A percentile compares a stretch with the other conserved stretches of the same genome.
phyloP scores from a whole-genome alignment of 2,888 invertebrate species.

The Nematopogon swammerdamellus region DNA sequence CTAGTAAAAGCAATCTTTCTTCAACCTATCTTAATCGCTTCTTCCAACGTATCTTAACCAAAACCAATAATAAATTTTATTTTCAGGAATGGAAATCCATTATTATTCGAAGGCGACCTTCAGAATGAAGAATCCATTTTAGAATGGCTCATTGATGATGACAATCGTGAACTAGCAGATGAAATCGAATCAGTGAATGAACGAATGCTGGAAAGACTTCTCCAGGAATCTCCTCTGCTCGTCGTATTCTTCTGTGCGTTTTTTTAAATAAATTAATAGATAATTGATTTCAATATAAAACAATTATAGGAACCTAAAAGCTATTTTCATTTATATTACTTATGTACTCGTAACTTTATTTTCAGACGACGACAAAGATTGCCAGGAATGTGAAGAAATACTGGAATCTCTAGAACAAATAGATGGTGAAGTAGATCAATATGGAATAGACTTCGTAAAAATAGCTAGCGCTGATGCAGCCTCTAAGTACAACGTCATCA shows the following conservation, averaged over 20 bases:
- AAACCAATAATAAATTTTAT: neutral
- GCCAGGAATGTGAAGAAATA: slow-evolving; percentile 88
- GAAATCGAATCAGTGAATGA: slow-evolving; percentile 92
- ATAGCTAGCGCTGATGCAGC: slow-evolving; percentile 81
- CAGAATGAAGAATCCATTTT: slow-evolving; percentile 89
- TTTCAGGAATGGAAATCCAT: slow-evolving; percentile 83
- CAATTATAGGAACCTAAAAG: too few species aligned
- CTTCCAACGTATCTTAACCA: too few species aligned
- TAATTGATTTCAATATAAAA: too few species aligned
- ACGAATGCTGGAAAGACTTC: slow-evolving; percentile 80
- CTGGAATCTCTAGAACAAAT: slow-evolving; percentile 89
- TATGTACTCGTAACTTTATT: slow-evolving; percentile 7
- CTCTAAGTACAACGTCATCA: slow-evolving; percentile 76
- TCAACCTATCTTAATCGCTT: too few species aligned
- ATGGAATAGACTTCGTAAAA: slow-evolving; percentile 93
- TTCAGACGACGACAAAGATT: slow-evolving; percentile 77
- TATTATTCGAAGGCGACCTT: slow-evolving; percentile 86
- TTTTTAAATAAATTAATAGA: neutral
- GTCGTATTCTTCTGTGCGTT: slow-evolving; percentile 88
- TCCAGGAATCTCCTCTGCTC: slow-evolving; percentile 81
- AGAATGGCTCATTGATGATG: slow-evolving; percentile 92
- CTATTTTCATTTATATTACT: too few species aligned
- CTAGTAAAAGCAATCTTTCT: neutral
- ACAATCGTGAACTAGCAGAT: slow-evolving; percentile 88
- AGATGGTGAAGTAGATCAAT: slow-evolving; percentile 91